Evolutionary conservation across 2,113 vertebrate species (phyloP).

Genomic region (Hippocampus guttulatus): DNA sequence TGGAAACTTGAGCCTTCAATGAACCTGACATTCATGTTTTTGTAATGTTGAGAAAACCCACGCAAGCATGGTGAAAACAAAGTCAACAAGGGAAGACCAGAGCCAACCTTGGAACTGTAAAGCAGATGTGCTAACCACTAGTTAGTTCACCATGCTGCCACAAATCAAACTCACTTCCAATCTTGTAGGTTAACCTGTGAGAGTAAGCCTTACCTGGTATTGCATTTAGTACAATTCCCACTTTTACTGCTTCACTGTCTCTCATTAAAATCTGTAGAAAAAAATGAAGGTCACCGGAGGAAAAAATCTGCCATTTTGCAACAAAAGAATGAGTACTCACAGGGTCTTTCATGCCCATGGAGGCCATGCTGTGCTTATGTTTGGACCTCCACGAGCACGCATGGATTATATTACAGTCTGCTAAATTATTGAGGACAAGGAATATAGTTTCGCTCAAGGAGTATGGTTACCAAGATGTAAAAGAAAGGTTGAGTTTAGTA

Average conservation of each 20-base stretch:
- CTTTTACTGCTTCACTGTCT: constrained; percentile 10
- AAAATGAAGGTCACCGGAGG: background rate
- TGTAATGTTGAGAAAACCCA: too few relatives aligned
- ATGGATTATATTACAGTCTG: constrained; percentile 43
- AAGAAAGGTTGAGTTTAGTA: background rate
- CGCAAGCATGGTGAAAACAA: too few relatives aligned
- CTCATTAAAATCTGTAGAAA: constrained; percentile 26
- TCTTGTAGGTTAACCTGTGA: background rate
- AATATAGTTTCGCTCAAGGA: constrained; percentile 46
- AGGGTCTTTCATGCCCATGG: constrained; percentile 31
- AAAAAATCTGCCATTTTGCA: background rate
- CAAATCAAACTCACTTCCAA: background rate
- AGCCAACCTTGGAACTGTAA: background rate
- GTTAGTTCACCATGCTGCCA: background rate
- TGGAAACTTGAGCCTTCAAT: too few relatives aligned
- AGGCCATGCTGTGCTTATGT: constrained; percentile 8
- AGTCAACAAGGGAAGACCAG: background rate
- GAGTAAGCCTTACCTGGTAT: background rate
- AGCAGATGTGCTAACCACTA: background rate
- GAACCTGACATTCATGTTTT: too few relatives aligned
- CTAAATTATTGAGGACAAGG: constrained; percentile 59
- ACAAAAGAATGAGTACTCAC: constrained; percentile 49
- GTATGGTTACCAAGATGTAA: constrained; percentile 23
- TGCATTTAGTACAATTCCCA: background rate
- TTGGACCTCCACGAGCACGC: background rate